Evolutionary conservation across 2,797 vertebrate genomes (phyloP), one percentile per base, ranked within the genome.

Genomic region (Acrossocheilus wenchowensis): DNA sequence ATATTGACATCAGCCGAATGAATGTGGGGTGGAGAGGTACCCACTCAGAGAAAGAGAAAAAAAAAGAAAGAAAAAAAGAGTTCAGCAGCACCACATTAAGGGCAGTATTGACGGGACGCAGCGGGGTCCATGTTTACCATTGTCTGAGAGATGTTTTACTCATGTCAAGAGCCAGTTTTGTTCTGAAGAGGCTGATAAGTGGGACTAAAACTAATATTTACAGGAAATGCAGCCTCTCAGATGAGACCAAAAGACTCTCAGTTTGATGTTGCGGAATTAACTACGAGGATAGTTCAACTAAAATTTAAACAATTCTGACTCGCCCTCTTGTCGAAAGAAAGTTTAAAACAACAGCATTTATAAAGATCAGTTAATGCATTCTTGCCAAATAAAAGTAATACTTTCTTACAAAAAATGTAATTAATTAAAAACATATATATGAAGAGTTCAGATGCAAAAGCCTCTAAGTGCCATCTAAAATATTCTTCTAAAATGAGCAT

Each of bases 191-290:
- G 71, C 45, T 60, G 60, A 69, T 75, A 75, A 81, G 57, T 75
- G 71, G 62, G 82, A 57, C 64, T 87, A 68, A 84, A 81, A 84
- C 77, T 81, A 84, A 84, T 84, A 79, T 73, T 84, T 84, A 81
- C 57, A 52, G 36, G 17, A 34, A 83, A 77, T 52, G 34, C 69
- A 80, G 39, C 57, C 54, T 68, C 14, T 57, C 34, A 66, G 48
- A 71, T 74, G 57, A 77, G 34, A 26, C 34, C 36, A 60, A 77
- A 84, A 66, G 17, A 36, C 41, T 39, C 30, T 66, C 54, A 5
- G 43, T 66, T 66, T 75, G 52, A 57, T 74, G 39, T 62, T 23
- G 30, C 5, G 1, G 74, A 77, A 77, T 77, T 39, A 60, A 60
- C 54, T 15, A 36, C 52, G 0, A 36, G 34, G 21, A 23, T 41